Evolutionary conservation across 2,113 vertebrate species (phyloP).

Genomic region (Hypocryptadius cinnamomeus): DNA sequence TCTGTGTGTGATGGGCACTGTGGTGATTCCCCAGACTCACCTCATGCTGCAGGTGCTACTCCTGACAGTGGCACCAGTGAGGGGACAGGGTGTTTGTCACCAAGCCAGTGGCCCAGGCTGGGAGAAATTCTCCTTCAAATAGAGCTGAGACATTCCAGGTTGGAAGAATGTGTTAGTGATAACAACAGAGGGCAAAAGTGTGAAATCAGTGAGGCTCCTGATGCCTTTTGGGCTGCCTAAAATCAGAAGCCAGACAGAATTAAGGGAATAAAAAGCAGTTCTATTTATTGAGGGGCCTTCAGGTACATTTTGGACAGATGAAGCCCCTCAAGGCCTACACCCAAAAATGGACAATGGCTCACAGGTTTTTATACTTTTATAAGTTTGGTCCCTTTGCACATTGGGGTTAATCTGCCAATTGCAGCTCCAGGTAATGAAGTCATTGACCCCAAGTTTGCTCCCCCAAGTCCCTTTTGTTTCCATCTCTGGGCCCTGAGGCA

Average conservation of each 20-base stretch:
- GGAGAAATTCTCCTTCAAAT: background rate
- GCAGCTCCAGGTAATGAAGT: background rate
- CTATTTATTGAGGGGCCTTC: background rate
- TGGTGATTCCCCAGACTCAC: fast-evolving
- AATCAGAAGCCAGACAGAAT: fast-evolving
- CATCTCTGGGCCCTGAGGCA: background rate
- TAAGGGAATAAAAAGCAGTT: background rate
- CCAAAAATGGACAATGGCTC: background rate
- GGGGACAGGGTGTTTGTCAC: background rate
- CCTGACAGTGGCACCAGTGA: background rate
- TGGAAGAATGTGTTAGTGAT: fast-evolving
- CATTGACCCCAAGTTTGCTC: background rate
- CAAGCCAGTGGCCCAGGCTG: fast-evolving
- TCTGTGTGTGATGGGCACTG: background rate
- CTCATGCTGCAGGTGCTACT: background rate
- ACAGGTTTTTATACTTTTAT: background rate
- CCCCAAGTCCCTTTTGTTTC: background rate
- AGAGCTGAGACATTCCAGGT: background rate
- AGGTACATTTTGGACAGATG: fast-evolving
- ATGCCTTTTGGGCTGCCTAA: too few relatives aligned
- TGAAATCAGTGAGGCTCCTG: background rate
- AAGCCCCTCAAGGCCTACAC: background rate
- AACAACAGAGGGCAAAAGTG: background rate
- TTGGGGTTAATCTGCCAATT: background rate
- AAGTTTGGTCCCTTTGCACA: background rate